Percentiles rank a stretch among this genome's conserved stretches.
Evolutionary conservation across 1,140 invertebrate genomes (phyloP).

Genomic region (Mya arenaria): DNA sequence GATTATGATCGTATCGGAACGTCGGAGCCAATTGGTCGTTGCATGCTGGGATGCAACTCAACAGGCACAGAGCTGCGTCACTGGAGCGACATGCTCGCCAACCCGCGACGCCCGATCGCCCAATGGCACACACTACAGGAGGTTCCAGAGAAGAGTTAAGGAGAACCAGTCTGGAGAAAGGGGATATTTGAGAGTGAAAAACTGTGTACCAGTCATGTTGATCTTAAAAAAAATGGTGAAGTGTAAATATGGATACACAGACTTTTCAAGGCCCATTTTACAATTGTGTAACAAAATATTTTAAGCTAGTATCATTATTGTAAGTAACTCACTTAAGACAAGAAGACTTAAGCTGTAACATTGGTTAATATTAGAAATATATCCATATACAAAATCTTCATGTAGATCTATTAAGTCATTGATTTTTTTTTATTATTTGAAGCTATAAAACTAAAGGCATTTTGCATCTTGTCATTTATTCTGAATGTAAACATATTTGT

Average conservation of each 20-base stretch:
- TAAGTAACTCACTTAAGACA: too few relatives aligned
- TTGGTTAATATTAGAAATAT: too few relatives aligned
- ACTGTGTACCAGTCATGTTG: neutral
- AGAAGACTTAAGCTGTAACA: too few relatives aligned
- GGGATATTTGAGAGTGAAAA: neutral
- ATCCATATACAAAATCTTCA: too few relatives aligned
- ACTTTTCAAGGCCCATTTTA: too few relatives aligned
- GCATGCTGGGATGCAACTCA: constrained; percentile 97
- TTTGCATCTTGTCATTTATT: too few relatives aligned
- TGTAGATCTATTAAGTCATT: too few relatives aligned
- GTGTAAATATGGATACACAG: neutral
- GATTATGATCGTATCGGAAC: constrained; percentile 99
- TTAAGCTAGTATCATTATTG: too few relatives aligned
- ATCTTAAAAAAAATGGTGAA: neutral
- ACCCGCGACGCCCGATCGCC: constrained; percentile 98
- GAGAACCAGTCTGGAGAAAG: neutral
- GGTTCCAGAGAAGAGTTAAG: constrained; percentile 80
- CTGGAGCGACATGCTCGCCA: constrained; percentile 98
- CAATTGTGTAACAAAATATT: too few relatives aligned
- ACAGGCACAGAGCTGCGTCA: constrained; percentile 97
- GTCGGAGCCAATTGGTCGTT: constrained; percentile 99
- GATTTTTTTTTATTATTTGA: too few relatives aligned
- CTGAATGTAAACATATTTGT: too few relatives aligned
- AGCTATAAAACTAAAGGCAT: too few relatives aligned
- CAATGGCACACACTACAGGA: constrained; percentile 98